Conservation (phyloP, 2,113 vertebrate species). For the Pseudorhombus dupliciocellatus region DNA sequence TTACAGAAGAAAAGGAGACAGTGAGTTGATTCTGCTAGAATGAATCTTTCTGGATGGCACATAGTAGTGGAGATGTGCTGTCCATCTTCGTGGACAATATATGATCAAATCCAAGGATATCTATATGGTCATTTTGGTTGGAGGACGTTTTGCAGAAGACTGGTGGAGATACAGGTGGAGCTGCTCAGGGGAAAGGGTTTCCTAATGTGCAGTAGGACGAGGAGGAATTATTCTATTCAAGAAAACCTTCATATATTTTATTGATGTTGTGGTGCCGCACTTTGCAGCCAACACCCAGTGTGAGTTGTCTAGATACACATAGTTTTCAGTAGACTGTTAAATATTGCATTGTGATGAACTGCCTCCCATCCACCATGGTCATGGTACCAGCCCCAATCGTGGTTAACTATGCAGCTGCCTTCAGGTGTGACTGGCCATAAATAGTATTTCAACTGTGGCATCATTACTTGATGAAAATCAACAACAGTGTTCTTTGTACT, state of each 20-base stretch:
- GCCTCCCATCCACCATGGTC: constrained; percentile 30
- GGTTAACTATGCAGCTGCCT: constrained; percentile 50
- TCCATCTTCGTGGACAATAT: no score
- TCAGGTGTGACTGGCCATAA: constrained; percentile 35
- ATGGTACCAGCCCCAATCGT: constrained; percentile 17
- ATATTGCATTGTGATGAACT: constrained; percentile 58
- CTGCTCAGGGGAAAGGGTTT: not conserved
- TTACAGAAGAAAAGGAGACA: no score
- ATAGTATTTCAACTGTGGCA: not conserved
- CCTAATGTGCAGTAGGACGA: not conserved
- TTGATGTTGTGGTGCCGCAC: constrained; percentile 33
- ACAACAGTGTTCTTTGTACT: not conserved
- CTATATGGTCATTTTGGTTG: no score
- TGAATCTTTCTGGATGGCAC: no score
- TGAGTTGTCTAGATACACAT: constrained; percentile 37
- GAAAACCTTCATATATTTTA: constrained; percentile 3
- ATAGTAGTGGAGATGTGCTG: no score
- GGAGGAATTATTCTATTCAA: not conserved
- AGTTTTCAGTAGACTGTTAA: constrained; percentile 51
- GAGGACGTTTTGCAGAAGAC: not conserved
- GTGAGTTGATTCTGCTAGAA: no score
- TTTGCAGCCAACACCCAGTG: constrained; percentile 41
- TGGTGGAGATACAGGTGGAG: not conserved
- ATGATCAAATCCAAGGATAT: no score
- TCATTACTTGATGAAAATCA: not conserved